These are phyloP conservation scores for Gnathonemus echidnorhynchus DNA, from an alignment of 2,113 vertebrate species.

Conservation along the genomic window DNA sequence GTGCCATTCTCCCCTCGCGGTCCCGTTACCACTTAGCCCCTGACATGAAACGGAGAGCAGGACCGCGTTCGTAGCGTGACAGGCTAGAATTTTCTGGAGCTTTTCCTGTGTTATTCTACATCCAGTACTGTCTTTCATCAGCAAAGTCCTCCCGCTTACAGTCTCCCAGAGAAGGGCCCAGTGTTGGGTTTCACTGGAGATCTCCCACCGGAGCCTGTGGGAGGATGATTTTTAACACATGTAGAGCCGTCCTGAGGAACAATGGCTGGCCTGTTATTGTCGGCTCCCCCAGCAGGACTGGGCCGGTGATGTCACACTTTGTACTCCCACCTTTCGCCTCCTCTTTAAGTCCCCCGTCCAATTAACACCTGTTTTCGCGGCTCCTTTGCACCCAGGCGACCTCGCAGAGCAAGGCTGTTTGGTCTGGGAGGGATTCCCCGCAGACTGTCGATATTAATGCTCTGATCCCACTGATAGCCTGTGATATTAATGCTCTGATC, in stretches of 20 bases:
- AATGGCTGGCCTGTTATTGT: conserved; percentile 67
- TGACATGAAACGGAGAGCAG: conserved; percentile 6
- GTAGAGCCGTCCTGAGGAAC: conserved; percentile 58
- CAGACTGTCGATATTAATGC: background rate
- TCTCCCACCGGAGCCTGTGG: conserved; percentile 62
- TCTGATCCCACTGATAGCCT: too few species aligned
- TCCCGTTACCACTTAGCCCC: conserved; percentile 38
- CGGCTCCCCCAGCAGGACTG: conserved; percentile 40
- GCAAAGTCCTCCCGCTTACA: conserved; percentile 41
- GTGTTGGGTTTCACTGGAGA: conserved; percentile 62
- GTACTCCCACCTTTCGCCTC: conserved; percentile 46
- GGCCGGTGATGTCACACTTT: conserved; percentile 59
- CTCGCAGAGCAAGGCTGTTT: conserved; percentile 30
- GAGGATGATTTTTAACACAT: conserved; percentile 76
- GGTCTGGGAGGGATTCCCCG: conserved; percentile 31
- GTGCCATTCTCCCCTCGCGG: conserved; percentile 7
- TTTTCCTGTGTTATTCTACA: conserved; percentile 61
- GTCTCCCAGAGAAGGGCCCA: conserved; percentile 52
- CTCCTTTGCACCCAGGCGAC: conserved; percentile 20
- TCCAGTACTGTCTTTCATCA: conserved; percentile 68
- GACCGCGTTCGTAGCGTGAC: conserved; percentile 40
- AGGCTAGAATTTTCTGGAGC: conserved; percentile 47
- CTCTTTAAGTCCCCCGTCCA: conserved; percentile 29
- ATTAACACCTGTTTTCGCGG: conserved; percentile 47
- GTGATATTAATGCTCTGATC: too few species aligned